Percentiles rank a stretch among this genome's conserved stretches.
Evolutionary conservation across 2,113 vertebrate genomes (phyloP).

Genomic region (Labeo catla): DNA sequence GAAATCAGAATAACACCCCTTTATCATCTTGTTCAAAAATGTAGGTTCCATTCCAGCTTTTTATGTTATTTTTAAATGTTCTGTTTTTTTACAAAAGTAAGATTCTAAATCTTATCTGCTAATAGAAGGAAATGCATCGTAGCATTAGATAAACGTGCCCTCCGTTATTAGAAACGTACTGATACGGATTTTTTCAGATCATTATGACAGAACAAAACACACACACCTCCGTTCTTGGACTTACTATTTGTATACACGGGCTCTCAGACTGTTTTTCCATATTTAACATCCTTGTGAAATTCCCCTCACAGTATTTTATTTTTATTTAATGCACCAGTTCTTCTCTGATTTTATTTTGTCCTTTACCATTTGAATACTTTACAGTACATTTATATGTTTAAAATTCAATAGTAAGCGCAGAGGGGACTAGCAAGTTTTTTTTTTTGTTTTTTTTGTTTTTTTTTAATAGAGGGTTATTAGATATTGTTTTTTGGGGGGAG

Average conservation of each 20-base stretch:
- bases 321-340: background rate
- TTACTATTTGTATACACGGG: slow-evolving; percentile 11
- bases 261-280: slow-evolving; percentile 46
- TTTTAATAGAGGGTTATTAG: slow-evolving; percentile 40
- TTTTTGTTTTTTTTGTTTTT: too few relatives aligned
- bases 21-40: background rate
- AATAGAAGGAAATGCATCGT: background rate
- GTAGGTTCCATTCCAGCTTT: slow-evolving; percentile 11
- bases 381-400: slow-evolving; percentile 38
- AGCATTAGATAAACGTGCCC: background rate
- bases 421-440: slow-evolving; percentile 21
- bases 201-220: background rate
- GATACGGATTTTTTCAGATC: background rate
- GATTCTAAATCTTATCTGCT: background rate
- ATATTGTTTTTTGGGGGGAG: slow-evolving; percentile 18
- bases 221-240: background rate
- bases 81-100: background rate
- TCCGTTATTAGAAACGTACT: background rate
- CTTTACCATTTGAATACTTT: background rate
- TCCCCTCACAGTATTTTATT: background rate
- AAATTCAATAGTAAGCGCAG: background rate
- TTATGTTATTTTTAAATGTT: background rate
- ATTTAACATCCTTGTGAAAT: slow-evolving; percentile 21
- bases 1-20: background rate
- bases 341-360: background rate